Evolutionary conservation across 2,888 invertebrate species (phyloP), one percentile per base, ranked within the genome.

Genomic region (Trichogramma dendrolimi): DNA sequence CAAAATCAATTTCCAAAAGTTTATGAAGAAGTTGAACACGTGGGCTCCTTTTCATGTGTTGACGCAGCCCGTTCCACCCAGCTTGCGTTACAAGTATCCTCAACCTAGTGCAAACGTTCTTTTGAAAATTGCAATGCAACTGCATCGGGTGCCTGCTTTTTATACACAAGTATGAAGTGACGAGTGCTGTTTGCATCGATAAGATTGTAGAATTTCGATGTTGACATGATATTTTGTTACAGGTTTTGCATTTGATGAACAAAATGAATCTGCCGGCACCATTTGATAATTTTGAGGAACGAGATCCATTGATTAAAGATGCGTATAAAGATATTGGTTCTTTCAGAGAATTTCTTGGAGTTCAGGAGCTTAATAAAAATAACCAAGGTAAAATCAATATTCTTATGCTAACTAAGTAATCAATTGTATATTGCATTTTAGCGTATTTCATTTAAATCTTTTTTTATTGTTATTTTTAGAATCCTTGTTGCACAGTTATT

Each of bases 231-330:
- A 48, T 51, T 14, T 39, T 53, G 50, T 55, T 58, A 1, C 10
- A 91, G 83, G 86, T 90, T 7, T 75, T 96, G 53, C 96, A 96
- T 81, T 83, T 96, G 58, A 96, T 96, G 96, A 96, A 96, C 76
- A 91, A 90, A 80, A 94, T 96, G 94, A 91, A 90, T 76, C 79
- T 96, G 55, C 89, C 91, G 14, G 86, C 89, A 50, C 96, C 96
- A 0, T 96, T 96, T 80, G 84, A 82, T 14, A 75, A 80, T 68
- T 75, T 83, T 50, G 82, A 82, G 66, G 67, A 71, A 40, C 75
- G 77, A 67, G 78, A 75, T 71, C 78, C 78, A 6, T 63, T 69
- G 56, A 60, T 79, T 4, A 73, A 71, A 63, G 74, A 79, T 65
- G 68, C 69, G 8, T 78, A 79, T 63, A 14, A 14, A 14, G 70